Conservation (phyloP, 2,113 vertebrate species). For the Cercocebus atys region DNA sequence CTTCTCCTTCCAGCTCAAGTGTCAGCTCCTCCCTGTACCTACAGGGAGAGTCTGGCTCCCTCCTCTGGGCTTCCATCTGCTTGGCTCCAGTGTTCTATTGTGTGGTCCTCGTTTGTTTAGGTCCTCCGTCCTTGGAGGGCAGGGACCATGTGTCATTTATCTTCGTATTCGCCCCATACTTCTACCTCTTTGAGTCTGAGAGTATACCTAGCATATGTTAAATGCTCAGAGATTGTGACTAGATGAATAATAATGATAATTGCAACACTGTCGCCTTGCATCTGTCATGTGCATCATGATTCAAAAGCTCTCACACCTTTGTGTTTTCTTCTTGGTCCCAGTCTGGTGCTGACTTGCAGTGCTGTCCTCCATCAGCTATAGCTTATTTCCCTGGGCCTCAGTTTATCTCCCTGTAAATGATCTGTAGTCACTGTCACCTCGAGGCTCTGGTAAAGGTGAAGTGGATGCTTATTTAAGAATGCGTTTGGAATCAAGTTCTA, state of each 20-base stretch:
- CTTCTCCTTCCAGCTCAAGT: background rate
- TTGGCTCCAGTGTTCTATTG: background rate
- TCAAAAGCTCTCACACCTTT: background rate
- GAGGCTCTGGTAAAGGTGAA: background rate
- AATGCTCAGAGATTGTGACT: background rate
- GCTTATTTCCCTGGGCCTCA: background rate
- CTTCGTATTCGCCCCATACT: background rate
- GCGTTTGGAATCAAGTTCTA: background rate
- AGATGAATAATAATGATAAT: background rate
- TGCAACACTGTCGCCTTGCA: rapidly evolving
- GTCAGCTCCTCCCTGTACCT: background rate
- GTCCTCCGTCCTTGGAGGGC: background rate
- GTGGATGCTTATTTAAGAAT: background rate
- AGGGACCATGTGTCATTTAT: background rate
- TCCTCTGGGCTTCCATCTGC: background rate
- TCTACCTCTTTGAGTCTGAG: background rate
- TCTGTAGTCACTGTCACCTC: background rate
- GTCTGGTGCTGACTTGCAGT: background rate
- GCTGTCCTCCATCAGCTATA: background rate
- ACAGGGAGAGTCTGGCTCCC: background rate
- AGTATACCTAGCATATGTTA: background rate
- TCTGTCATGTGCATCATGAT: background rate
- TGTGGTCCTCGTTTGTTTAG: background rate
- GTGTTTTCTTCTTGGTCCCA: background rate
- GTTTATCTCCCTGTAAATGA: background rate